Conservation (phyloP, 2,888 invertebrate genomes). For the Dynastes hyllus region DNA sequence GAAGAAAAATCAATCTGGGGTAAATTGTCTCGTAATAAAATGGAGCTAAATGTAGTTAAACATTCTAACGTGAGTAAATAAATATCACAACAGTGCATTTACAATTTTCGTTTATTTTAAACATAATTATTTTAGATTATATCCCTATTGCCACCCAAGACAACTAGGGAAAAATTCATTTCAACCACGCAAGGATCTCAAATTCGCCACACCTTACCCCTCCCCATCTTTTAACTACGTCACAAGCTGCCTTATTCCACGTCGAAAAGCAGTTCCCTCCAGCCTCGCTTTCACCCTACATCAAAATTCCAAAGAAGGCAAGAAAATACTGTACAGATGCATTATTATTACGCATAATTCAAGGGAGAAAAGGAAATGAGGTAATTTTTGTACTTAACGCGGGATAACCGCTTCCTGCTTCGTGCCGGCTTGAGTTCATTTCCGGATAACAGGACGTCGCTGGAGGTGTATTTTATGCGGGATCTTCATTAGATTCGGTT, state of each 20-base stretch:
- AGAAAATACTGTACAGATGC: constrained; percentile 4
- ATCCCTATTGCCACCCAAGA: no score
- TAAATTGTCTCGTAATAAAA: no score
- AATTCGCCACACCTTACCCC: no score
- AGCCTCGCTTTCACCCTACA: no score
- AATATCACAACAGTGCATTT: no score
- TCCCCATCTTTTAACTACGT: neutral
- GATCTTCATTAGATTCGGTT: constrained; percentile 38
- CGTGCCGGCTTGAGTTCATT: constrained; percentile 30
- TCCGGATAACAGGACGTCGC: constrained; percentile 10
- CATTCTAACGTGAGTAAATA: no score
- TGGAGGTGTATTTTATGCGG: constrained; percentile 32
- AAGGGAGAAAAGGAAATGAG: constrained; percentile 40
- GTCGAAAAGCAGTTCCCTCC: neutral
- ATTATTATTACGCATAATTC: constrained; percentile 39
- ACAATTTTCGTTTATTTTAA: no score
- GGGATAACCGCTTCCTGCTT: constrained; percentile 25
- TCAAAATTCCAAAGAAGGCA: neutral
- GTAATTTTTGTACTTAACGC: constrained; percentile 42
- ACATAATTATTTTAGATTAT: no score
- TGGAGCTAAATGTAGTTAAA: no score
- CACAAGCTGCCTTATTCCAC: neutral
- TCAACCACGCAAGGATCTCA: no score
- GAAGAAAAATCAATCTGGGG: no score
- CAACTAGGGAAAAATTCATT: no score